Evolutionary conservation across 1,140 invertebrate genomes (phyloP).

Genomic region (Steinernema feltiae): DNA sequence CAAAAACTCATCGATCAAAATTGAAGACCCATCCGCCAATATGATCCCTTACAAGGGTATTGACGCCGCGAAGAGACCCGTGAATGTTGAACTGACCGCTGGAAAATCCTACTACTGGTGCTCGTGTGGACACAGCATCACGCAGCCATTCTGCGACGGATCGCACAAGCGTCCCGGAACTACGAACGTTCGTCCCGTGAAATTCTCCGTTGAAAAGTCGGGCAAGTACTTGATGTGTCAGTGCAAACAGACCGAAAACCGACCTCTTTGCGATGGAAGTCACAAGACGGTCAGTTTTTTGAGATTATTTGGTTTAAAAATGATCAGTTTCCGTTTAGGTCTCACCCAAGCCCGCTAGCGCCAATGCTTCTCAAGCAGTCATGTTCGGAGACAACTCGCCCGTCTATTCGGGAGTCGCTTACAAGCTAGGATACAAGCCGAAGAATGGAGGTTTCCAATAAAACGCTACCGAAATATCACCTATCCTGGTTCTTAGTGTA

Average conservation of each 20-base stretch:
- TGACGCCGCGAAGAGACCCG: constrained; percentile 73
- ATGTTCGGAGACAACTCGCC: constrained; percentile 31
- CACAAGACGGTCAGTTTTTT: constrained; percentile 62
- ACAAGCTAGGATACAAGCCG: constrained; percentile 37
- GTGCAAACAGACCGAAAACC: constrained; percentile 85
- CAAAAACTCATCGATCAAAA: constrained; percentile 5
- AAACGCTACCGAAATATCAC: not conserved
- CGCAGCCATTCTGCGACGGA: constrained; percentile 81
- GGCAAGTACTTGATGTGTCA: constrained; percentile 94
- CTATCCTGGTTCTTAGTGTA: not conserved
- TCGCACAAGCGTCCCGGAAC: constrained; percentile 68
- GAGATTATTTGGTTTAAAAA: not conserved
- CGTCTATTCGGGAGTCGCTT: constrained; percentile 38
- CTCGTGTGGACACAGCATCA: constrained; percentile 78
- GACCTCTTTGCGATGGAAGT: constrained; percentile 93
- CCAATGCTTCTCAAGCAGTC: constrained; percentile 21
- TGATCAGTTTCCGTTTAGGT: constrained; percentile 16
- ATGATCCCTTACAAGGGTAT: constrained; percentile 36
- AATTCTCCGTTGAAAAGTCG: constrained; percentile 74
- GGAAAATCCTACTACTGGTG: constrained; percentile 84
- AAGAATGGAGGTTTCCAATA: constrained; percentile 39
- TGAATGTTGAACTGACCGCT: constrained; percentile 69
- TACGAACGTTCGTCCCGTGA: constrained; percentile 65
- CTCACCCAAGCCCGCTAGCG: not conserved
- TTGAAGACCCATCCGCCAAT: constrained; percentile 26